Base-by-base conservation (phyloP, 2,888 invertebrate species). In the Phanerotoma sp. region DNA sequence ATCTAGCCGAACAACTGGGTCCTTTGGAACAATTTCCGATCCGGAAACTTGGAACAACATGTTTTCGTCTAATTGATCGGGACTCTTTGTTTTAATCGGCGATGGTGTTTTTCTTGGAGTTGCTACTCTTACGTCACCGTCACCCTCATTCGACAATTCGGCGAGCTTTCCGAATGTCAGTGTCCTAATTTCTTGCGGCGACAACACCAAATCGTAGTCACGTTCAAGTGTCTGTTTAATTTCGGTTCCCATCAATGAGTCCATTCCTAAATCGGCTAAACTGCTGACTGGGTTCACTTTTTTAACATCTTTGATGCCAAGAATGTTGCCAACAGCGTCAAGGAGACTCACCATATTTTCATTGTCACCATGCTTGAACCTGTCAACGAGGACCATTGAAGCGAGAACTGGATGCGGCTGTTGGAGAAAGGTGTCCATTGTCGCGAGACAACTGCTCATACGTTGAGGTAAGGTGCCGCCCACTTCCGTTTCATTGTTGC, bases 211-310 rank as follows among this genome's bases (percentile, higher is more conserved):
- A 77, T 98, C 96, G 79, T 90, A 96, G 71, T 91, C 92, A 53
- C 96, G 84, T 77, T 96, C 96, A 50, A 97, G 80, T 0, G 93
- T 92, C 79, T 96, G 96, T 77, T 97, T 97, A 72, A 99, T 95
- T 82, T 99, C 99, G 2, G 98, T 96, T 41, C 96, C 96, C 98
- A 98, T 98, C 64, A 99, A 80, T 2, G 97, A 97, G 77, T 99
- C 98, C 88, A 99, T 93, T 58, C 98, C 98, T 35, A 99, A 84
- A 77, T 99, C 98, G 22, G 94, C 93, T 42, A 99, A 80, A 37
- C 88, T 89, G 4, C 90, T 85, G 22, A 84, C 83, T 37, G 85
- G 82, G 58, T 91, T 86, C 25, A 96, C 83, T 58, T 89, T 88
- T 64, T 84, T 85, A 0, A 87, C 80, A 70, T 98, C 95, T 77